Conservation (phyloP, 2,113 vertebrate genomes). For the Erpornis zantholeuca region DNA sequence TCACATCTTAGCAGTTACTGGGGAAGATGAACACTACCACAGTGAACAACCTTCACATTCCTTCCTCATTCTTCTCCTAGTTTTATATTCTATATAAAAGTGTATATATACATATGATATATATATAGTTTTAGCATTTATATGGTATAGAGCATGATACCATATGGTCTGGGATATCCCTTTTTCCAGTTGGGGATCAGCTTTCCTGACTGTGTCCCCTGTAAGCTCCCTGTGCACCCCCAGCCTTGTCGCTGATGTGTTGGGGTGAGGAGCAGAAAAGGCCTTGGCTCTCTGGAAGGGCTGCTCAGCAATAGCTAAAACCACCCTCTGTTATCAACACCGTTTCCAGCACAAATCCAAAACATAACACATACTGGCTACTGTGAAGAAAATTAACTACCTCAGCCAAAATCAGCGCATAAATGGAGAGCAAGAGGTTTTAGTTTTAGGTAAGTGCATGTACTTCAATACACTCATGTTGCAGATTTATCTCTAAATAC, state of each 20-base stretch:
- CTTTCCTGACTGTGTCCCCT: not conserved
- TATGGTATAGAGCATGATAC: not conserved
- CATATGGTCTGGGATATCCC: not conserved
- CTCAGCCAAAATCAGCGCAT: not conserved
- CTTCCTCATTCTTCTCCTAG: not conserved
- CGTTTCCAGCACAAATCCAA: not conserved
- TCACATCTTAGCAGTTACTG: not conserved
- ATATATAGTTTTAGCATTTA: too few species aligned
- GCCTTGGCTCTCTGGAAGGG: not conserved
- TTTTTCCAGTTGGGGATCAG: not conserved
- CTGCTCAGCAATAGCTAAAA: not conserved
- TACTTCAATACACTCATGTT: not conserved
- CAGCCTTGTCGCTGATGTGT: fast-evolving
- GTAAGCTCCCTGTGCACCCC: too few species aligned
- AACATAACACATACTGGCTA: not conserved
- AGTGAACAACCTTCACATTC: fast-evolving
- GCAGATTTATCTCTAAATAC: not conserved
- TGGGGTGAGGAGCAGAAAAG: not conserved
- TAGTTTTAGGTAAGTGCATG: not conserved
- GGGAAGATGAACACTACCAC: fast-evolving
- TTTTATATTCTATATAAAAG: not conserved
- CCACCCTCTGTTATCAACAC: not conserved
- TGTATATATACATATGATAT: too few species aligned
- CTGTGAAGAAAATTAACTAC: not conserved
- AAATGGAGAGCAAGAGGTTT: not conserved